phyloP scores from a whole-genome alignment of 1,140 invertebrate genomes.

The Dendroctonus ponderosae region DNA sequence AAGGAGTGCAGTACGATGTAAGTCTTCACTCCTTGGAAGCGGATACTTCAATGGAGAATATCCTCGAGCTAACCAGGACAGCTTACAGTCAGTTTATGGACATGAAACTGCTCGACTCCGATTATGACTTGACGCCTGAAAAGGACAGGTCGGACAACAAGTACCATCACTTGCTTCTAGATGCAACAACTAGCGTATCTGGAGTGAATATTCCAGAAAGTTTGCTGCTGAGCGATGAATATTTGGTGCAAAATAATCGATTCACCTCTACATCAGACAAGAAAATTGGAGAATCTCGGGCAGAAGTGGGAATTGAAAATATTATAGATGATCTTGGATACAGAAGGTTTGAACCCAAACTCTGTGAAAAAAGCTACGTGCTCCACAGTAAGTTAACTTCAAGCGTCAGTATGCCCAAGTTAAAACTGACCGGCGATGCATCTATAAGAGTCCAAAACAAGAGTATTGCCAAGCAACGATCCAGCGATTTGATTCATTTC shows the following conservation, averaged over 20 bases:
- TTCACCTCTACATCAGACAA: not conserved
- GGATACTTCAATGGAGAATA: constrained; percentile 16
- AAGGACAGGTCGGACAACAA: constrained; percentile 26
- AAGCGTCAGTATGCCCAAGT: constrained; percentile 15
- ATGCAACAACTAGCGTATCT: constrained; percentile 30
- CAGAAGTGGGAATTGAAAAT: not conserved
- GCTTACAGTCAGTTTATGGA: constrained; percentile 26
- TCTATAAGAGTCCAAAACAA: not conserved
- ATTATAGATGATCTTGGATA: constrained; percentile 7
- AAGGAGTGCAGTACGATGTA: constrained; percentile 7
- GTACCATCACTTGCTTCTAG: constrained; percentile 33
- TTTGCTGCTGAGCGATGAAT: constrained; percentile 20
- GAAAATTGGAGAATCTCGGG: not conserved
- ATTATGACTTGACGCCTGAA: constrained; percentile 38
- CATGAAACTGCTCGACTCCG: constrained; percentile 29
- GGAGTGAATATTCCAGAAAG: constrained; percentile 19
- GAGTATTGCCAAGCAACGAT: constrained; percentile 1
- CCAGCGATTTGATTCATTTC: not conserved
- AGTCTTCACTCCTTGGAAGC: constrained; percentile 13
- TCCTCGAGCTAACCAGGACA: constrained; percentile 8
- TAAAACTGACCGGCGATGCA: not conserved
- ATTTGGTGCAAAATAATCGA: not conserved
- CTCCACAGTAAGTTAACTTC: not conserved
- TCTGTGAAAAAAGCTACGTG: constrained; percentile 16
- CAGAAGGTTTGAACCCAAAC: constrained; percentile 6